These are phyloP conservation scores for Ondatra zibethicus DNA, from an alignment of 2,113 vertebrate species.

Conservation along the genomic window DNA sequence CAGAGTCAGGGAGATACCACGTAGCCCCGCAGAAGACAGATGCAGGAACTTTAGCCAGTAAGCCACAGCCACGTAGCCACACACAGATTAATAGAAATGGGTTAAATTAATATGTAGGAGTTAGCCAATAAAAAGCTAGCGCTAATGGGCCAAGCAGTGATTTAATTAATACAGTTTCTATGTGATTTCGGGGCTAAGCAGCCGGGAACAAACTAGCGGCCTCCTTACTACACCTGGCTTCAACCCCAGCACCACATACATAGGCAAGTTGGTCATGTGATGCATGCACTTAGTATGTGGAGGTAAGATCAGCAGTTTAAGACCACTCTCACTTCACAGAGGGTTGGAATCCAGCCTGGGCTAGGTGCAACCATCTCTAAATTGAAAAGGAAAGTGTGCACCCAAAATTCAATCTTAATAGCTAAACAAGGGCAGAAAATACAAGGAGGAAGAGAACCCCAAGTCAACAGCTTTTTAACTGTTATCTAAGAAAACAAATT, in stretches of 20 bases:
- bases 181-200: no score
- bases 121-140: no score
- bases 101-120: no score
- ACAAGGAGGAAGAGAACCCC: constrained; percentile 13
- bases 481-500: constrained; percentile 31
- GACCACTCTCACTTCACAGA: neutral
- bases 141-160: no score
- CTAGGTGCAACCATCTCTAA: neutral
- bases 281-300: neutral
- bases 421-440: neutral
- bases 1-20: no score
- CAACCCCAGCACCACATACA: neutral
- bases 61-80: no score
- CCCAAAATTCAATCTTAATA: constrained; percentile 1
- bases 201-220: no score
- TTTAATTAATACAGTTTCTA: no score
- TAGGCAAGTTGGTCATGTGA: neutral
- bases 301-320: neutral
- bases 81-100: no score
- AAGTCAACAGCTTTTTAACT: constrained; percentile 12
- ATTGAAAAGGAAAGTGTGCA: neutral
- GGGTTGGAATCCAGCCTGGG: neutral
- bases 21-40: no score
- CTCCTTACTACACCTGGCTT: neutral
- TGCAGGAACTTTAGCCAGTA: no score